phyloP scores from a whole-genome alignment of 2,113 vertebrate genomes.

The Bubo bubo region DNA sequence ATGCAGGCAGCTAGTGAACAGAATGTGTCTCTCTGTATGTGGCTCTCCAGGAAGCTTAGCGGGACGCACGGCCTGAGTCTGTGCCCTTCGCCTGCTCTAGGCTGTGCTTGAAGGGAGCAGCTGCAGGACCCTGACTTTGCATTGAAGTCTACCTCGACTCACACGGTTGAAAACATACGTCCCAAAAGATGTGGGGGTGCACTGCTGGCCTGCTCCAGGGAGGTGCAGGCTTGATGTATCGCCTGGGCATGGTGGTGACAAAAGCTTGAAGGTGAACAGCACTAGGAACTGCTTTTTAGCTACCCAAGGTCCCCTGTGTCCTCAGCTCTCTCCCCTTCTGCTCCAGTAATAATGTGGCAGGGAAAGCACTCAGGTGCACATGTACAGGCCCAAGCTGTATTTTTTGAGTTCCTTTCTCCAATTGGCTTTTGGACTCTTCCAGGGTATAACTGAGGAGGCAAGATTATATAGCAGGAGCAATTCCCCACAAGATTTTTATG shows the following conservation, averaged over 20 bases:
- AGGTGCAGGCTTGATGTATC: not conserved
- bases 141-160: not conserved
- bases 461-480: not conserved
- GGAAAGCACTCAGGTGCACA: not conserved
- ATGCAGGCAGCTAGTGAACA: not conserved
- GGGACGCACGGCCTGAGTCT: not conserved
- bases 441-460: not conserved
- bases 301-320: not conserved
- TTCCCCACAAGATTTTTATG: not conserved
- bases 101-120: not conserved
- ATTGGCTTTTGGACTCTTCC: not conserved
- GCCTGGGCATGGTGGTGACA: not conserved
- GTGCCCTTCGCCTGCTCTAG: not conserved
- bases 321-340: not conserved
- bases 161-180: accelerated
- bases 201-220: not conserved
- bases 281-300: not conserved
- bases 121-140: not conserved
- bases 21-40: not conserved
- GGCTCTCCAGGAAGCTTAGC: not conserved
- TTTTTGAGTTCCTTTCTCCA: not conserved
- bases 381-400: not conserved
- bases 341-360: not conserved
- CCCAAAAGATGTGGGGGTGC: not conserved
- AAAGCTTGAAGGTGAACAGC: not conserved